These are phyloP conservation scores for Philereme transversata DNA, from an alignment of 2,888 invertebrate species.

Conservation along the genomic window DNA sequence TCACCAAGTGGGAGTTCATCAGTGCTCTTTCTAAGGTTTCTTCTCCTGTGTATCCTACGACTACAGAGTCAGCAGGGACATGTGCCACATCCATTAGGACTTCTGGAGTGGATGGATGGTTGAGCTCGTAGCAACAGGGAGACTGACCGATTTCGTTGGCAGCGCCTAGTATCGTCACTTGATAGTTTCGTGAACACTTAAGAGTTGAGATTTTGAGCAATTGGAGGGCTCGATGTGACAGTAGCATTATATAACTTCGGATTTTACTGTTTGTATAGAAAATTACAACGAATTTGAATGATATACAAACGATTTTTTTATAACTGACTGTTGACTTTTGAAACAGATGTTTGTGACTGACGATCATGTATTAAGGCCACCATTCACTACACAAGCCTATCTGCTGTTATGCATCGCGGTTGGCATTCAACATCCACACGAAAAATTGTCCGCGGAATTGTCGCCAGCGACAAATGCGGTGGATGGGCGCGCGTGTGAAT, in stretches of 20 bases:
- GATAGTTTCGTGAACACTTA: constrained; percentile 45
- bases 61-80: constrained; percentile 62
- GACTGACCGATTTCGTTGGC: constrained; percentile 78
- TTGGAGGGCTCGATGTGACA: constrained; percentile 32
- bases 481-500: no score
- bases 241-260: constrained; percentile 34
- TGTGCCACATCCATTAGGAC: constrained; percentile 75
- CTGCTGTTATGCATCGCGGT: no score
- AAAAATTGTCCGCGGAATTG: no score
- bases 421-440: no score
- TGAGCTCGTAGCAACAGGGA: constrained; percentile 84
- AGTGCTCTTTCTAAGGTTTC: constrained; percentile 64
- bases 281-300: constrained; percentile 12
- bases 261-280: background rate
- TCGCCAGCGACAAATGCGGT: no score
- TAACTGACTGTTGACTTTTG: no score
- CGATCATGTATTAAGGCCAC: no score
- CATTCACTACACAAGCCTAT: no score
- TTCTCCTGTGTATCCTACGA: constrained; percentile 60
- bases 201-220: constrained; percentile 21
- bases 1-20: constrained; percentile 85
- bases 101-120: constrained; percentile 73
- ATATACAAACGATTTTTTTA: background rate
- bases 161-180: constrained; percentile 70
- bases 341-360: no score